Conservation (phyloP, 2,113 vertebrate genomes). For the Pedetes capensis region DNA sequence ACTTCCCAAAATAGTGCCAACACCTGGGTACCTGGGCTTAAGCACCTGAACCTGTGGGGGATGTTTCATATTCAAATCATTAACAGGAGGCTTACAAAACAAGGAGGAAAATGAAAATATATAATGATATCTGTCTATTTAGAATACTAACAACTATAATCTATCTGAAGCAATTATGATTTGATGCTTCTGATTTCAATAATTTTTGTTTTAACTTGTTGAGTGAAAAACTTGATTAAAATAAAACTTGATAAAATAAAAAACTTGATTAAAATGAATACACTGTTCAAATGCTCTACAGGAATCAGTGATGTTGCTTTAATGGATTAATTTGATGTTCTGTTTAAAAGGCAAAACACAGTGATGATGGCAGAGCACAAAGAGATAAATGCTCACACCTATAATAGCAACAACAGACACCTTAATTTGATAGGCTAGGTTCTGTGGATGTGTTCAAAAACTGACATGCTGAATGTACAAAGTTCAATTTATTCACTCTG, state of each 20-base stretch:
- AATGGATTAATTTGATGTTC: constrained; percentile 2
- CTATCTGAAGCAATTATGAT: not conserved
- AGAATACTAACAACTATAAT: not conserved
- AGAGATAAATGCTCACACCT: constrained; percentile 6
- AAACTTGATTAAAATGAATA: not conserved
- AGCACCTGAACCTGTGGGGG: no score
- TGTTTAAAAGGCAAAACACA: not conserved
- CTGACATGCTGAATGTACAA: not conserved
- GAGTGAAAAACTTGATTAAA: constrained; percentile 19
- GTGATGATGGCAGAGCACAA: not conserved
- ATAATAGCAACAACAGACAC: not conserved
- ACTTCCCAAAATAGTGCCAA: no score
- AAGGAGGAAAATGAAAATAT: not conserved
- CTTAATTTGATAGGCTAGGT: not conserved
- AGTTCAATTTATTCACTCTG: constrained; percentile 32
- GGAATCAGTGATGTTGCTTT: not conserved
- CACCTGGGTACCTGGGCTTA: no score
- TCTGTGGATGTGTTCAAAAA: constrained; percentile 14
- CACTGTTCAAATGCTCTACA: not conserved
- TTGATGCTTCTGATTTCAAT: constrained; percentile 12
- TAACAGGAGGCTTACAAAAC: not conserved
- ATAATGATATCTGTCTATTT: not conserved
- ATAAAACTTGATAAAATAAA: constrained; percentile 24
- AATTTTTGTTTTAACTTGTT: constrained; percentile 12
- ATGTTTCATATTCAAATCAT: no score